These are phyloP conservation scores for Camelus bactrianus DNA, from an alignment of 2,113 vertebrate genomes.

Conservation along the genomic window DNA sequence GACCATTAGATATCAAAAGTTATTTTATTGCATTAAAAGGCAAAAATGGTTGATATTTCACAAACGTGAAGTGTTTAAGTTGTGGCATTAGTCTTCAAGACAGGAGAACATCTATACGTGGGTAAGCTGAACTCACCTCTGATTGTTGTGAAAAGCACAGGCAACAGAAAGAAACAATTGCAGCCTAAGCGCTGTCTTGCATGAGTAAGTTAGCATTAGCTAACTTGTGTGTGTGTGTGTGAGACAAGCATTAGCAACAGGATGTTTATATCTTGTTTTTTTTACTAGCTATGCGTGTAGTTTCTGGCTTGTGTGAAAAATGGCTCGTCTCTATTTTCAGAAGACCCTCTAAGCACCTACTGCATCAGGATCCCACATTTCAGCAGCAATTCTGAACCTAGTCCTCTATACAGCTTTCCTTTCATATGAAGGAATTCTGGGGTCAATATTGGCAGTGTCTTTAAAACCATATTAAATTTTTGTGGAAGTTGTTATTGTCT, in stretches of 20 bases:
- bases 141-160: background rate
- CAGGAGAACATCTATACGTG: background rate
- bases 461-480: background rate
- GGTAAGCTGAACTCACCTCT: background rate
- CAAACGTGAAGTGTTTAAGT: background rate
- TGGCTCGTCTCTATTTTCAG: constrained; percentile 54
- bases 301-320: constrained; percentile 27
- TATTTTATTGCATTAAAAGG: background rate
- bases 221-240: constrained; percentile 53
- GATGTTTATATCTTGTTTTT: background rate
- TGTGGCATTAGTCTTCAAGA: background rate
- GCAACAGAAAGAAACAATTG: background rate
- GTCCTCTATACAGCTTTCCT: background rate
- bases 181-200: background rate
- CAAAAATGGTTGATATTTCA: background rate
- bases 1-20: background rate
- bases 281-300: background rate
- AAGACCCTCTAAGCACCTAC: background rate
- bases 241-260: constrained; percentile 47
- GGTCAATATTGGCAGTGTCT: background rate
- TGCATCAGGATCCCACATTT: background rate
- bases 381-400: background rate
- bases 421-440: background rate
- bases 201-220: constrained; percentile 58
- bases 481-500: background rate